phyloP scores from a whole-genome alignment of 1,140 invertebrate species.

The Heliothis subflexa region DNA sequence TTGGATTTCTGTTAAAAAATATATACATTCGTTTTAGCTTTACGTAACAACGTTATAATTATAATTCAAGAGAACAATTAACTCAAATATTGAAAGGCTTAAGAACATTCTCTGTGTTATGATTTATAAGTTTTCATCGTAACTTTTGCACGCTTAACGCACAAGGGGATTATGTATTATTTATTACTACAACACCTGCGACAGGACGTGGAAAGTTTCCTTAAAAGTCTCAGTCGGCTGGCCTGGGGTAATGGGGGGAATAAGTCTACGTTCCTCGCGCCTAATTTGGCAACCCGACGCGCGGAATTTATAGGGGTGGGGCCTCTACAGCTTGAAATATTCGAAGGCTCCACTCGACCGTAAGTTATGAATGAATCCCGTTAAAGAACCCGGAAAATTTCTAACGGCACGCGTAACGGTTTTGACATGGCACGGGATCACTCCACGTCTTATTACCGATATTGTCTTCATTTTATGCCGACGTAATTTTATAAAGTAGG shows the following conservation, averaged over 20 bases:
- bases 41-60: too few relatives aligned
- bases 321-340: conserved; percentile 82
- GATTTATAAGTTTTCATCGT: conserved; percentile 44
- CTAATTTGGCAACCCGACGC: conserved; percentile 85
- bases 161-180: conserved; percentile 50
- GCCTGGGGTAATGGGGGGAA: conserved; percentile 58
- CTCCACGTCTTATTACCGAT: conserved; percentile 41
- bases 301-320: conserved; percentile 82
- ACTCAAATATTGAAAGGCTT: neutral
- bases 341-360: conserved; percentile 83
- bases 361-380: conserved; percentile 86
- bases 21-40: too few relatives aligned
- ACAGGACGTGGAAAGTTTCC: conserved; percentile 73
- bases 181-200: conserved; percentile 68
- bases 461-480: conserved; percentile 25
- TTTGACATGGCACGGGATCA: conserved; percentile 59
- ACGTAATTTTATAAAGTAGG: conserved; percentile 5
- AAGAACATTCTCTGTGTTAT: neutral
- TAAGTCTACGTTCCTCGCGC: conserved; percentile 79
- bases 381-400: conserved; percentile 85
- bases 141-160: conserved; percentile 43
- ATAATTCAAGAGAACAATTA: neutral
- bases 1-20: too few relatives aligned
- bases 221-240: conserved; percentile 64
- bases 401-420: conserved; percentile 70